These are phyloP conservation scores for Cephus spinipes DNA, from an alignment of 2,888 invertebrate genomes.

Conservation along the genomic window DNA sequence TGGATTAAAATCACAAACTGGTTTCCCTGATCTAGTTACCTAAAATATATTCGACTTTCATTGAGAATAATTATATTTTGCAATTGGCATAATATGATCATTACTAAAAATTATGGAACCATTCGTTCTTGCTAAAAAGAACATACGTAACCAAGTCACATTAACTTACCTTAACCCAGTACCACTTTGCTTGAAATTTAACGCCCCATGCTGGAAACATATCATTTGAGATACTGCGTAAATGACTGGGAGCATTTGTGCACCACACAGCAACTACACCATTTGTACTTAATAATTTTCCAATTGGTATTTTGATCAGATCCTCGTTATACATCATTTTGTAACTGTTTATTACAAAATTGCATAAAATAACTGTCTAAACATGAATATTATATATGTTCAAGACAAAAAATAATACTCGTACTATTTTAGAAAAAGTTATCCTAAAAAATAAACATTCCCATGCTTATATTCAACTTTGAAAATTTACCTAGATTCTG, in stretches of 20 bases:
- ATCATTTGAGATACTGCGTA: constrained; percentile 75
- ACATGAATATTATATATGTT: constrained; percentile 16
- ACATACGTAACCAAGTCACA: not conserved
- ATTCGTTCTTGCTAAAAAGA: not conserved
- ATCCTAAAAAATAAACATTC: constrained; percentile 28
- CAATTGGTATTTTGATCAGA: constrained; percentile 78
- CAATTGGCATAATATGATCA: not conserved
- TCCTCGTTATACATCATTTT: constrained; percentile 83
- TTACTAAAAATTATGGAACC: not conserved
- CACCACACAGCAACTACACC: constrained; percentile 91
- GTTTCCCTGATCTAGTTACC: constrained; percentile 77
- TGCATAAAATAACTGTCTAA: constrained; percentile 12
- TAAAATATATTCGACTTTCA: constrained; percentile 47
- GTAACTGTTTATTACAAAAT: constrained; percentile 71
- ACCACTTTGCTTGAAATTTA: constrained; percentile 79
- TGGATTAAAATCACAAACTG: constrained; percentile 76
- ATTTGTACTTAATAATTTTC: constrained; percentile 71
- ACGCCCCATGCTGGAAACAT: constrained; percentile 86
- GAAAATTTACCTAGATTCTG: constrained; percentile 71
- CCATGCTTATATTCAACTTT: constrained; percentile 25
- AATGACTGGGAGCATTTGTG: constrained; percentile 84
- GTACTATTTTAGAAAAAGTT: constrained; percentile 5
- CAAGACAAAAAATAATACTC: not conserved
- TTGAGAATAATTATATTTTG: constrained; percentile 7
- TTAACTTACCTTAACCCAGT: constrained; percentile 84